phyloP scores from a whole-genome alignment of 2,888 invertebrate genomes.

The Rhopalosiphum nymphaeae region DNA sequence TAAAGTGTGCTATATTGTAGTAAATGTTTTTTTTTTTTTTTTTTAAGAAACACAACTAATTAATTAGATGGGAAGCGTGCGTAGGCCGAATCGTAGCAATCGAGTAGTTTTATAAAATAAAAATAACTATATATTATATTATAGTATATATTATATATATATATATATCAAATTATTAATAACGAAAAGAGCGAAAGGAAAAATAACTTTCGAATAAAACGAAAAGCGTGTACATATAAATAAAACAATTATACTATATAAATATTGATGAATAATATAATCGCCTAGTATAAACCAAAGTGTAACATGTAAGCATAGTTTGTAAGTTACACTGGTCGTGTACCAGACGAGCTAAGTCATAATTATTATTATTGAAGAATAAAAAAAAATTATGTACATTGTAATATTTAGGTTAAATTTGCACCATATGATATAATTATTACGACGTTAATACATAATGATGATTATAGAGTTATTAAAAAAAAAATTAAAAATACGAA shows the following conservation, averaged over 20 bases:
- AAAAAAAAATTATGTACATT: slow-evolving; percentile 57
- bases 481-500: slow-evolving; percentile 3
- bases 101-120: slow-evolving; percentile 55
- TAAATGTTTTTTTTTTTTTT: slow-evolving; percentile 37
- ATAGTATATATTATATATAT: slow-evolving; percentile 4
- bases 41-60: slow-evolving; percentile 3
- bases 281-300: slow-evolving; percentile 59
- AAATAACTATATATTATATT: slow-evolving; percentile 35
- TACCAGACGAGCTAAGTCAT: slow-evolving; percentile 59
- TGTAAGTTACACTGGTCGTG: slow-evolving; percentile 51
- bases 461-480: slow-evolving; percentile 48
- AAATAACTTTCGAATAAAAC: slow-evolving; percentile 35
- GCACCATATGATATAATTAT: slow-evolving; percentile 56
- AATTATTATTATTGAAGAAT: slow-evolving; percentile 47
- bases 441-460: slow-evolving; percentile 49
- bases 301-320: slow-evolving; percentile 53
- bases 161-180: slow-evolving; percentile 36
- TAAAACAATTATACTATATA: slow-evolving; percentile 52
- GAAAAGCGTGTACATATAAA: slow-evolving; percentile 56
- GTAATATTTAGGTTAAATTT: slow-evolving; percentile 61
- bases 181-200: slow-evolving; percentile 47
- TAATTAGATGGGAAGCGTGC: slow-evolving; percentile 41
- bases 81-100: slow-evolving; percentile 54
- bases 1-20: slow-evolving; percentile 52
- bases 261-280: slow-evolving; percentile 45